Conservation (phyloP, 2,888 invertebrate species). For the Dasysyrphus albostriatus region DNA sequence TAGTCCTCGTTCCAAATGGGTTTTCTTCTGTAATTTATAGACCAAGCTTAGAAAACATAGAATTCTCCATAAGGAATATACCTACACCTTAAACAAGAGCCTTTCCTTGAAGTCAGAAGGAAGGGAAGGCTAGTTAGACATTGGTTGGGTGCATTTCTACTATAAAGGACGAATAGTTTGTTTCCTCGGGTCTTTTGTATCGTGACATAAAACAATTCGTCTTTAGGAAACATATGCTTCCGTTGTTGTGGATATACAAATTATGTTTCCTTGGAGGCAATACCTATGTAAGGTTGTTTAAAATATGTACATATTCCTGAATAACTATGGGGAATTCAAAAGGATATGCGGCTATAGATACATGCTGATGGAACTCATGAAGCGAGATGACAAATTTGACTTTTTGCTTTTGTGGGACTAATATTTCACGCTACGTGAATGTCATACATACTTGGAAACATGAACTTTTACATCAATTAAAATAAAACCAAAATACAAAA, state of each 20-base stretch:
- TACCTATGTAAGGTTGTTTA: constrained; percentile 1
- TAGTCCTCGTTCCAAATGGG: constrained; percentile 65
- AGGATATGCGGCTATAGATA: constrained; percentile 41
- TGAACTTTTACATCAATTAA: background rate
- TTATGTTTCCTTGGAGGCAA: constrained; percentile 23
- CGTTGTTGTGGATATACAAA: constrained; percentile 45
- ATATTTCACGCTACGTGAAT: constrained; percentile 46
- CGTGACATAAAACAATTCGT: constrained; percentile 70
- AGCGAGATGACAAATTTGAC: constrained; percentile 52
- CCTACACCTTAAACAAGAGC: constrained; percentile 59
- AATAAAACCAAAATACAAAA: background rate
- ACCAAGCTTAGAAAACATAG: constrained; percentile 22
- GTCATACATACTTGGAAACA: background rate
- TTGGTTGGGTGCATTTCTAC: constrained; percentile 60
- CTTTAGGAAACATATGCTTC: constrained; percentile 70
- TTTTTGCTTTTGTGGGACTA: constrained; percentile 16
- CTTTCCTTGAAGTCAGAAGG: background rate
- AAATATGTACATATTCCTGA: too few species aligned
- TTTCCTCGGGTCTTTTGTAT: constrained; percentile 56
- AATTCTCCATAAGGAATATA: constrained; percentile 56
- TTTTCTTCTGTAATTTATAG: constrained; percentile 2
- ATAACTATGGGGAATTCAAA: constrained; percentile 61
- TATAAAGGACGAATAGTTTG: constrained; percentile 12
- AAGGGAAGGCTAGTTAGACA: constrained; percentile 29
- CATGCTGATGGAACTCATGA: constrained; percentile 40